Evolutionary conservation across 2,888 invertebrate species (phyloP), one percentile per base, ranked within the genome.

Genomic region (Eupeodes latifasciatus): DNA sequence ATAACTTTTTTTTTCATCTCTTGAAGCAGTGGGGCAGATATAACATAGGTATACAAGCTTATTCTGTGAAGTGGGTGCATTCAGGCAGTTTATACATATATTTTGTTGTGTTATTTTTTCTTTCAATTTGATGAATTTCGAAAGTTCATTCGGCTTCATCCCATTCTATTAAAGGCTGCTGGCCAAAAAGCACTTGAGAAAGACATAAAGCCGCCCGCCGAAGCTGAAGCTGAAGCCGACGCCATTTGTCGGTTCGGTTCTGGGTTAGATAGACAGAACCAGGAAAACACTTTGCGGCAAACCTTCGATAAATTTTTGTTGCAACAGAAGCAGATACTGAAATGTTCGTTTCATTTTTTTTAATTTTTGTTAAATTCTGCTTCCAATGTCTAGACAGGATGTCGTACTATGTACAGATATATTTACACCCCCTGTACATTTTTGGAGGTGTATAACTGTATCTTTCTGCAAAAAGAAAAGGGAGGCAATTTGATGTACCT

Each of bases 51-150:
- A 44, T 80, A 53, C 40, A 62, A 62, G 62, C 40, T 67, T 5
- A 16, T 16, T 12, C 10, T 6, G 40, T 12, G 67, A 7, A n/a
- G 19, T 19, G 72, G 81, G 27, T 27, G 62, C 49, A 80, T 59
- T 34, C 47, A 27, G 49, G 27, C 59, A 51, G 66, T 74, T 69
- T 40, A 40, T 7, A 67, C 74, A 64, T 47, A 67, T 79, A 64
- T 47, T 66, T 44, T 49, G 40, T 71, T 77, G 53, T 77, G 80
- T 75, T 77, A 81, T 88, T 77, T 51, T 27, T 84, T 84, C 40
- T 76, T 47, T 69, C 75, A 64, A 81, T 85, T 85, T 88, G 85
- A 85, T 81, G 85, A 85, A 85, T 88, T 81, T 55, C 47, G 67
- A 85, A 88, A 85, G 85, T 85, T 85, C 62, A 80, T 83, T 80